A percentile compares a stretch with the other conserved stretches of the same genome.
Evolutionary conservation across 2,113 vertebrate genomes (phyloP).

Genomic region (Ceyx cyanopectus): DNA sequence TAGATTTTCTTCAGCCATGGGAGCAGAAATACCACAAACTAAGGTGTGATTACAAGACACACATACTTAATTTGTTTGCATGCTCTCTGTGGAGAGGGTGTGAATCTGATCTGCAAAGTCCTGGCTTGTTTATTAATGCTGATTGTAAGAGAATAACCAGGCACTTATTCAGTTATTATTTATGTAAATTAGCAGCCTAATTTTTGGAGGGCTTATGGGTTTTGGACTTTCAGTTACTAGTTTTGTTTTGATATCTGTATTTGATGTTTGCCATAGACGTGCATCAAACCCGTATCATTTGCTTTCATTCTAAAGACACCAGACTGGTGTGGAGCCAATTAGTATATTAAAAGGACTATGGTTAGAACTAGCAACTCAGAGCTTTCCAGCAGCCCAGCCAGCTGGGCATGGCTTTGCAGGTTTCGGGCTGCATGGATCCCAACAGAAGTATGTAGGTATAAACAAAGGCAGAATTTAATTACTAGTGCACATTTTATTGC

Average conservation of each 20-base stretch:
- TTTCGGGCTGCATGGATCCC: neutral
- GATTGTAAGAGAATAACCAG: neutral
- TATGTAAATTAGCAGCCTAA: neutral
- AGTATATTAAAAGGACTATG: neutral
- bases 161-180: neutral
- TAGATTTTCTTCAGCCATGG: neutral
- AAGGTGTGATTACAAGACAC: neutral
- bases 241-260: neutral
- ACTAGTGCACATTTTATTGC: conserved; percentile 4
- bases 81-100: neutral
- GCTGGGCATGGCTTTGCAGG: neutral
- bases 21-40: neutral
- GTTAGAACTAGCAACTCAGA: neutral
- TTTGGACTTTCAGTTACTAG: neutral
- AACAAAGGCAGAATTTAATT: conserved; percentile 52
- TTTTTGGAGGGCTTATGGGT: neutral
- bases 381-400: neutral
- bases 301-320: neutral
- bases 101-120: neutral
- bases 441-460: neutral
- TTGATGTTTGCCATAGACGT: neutral
- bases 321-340: neutral
- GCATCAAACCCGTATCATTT: neutral
- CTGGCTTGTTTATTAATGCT: neutral
- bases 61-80: neutral